These are phyloP conservation scores for Frankliniella fusca DNA, from an alignment of 2,888 invertebrate genomes.

Conservation along the genomic window DNA sequence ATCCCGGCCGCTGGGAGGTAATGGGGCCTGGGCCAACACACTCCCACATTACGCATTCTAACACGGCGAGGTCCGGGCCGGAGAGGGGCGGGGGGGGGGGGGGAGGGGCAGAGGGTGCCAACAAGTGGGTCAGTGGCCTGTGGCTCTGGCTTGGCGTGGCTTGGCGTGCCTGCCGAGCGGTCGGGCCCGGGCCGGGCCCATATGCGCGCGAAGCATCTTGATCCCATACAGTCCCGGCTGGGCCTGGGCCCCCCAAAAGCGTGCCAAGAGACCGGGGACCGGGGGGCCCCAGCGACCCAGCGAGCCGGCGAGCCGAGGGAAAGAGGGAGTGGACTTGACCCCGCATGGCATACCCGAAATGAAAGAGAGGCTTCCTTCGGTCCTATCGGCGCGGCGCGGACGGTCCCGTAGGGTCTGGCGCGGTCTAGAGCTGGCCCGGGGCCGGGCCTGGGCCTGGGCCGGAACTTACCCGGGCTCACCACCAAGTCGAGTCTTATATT, in stretches of 20 bases:
- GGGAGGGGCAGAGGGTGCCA: background rate
- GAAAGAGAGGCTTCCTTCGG: too few species aligned
- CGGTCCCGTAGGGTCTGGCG: too few species aligned
- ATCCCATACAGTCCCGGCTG: background rate
- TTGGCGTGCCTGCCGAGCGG: background rate
- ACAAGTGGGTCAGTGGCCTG: constrained; percentile 2
- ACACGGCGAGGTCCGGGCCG: background rate
- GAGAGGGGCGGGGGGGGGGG: background rate
- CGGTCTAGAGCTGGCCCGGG: too few species aligned
- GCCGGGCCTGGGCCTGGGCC: too few species aligned
- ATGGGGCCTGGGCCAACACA: background rate
- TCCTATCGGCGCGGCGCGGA: too few species aligned
- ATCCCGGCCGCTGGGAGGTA: too few species aligned
- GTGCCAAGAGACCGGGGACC: background rate
- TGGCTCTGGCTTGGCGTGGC: too few species aligned
- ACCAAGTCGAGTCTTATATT: too few species aligned
- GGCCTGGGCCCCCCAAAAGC: background rate
- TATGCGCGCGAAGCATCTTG: background rate
- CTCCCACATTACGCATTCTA: constrained; percentile 11
- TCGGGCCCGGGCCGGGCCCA: background rate
- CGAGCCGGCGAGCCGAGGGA: background rate
- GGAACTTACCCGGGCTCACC: too few species aligned
- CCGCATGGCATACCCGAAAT: too few species aligned
- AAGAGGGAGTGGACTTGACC: background rate
- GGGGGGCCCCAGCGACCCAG: too few species aligned